Evolutionary conservation across 2,888 invertebrate genomes (phyloP), one percentile per base, ranked within the genome.

Genomic region (Melieria picta): DNA sequence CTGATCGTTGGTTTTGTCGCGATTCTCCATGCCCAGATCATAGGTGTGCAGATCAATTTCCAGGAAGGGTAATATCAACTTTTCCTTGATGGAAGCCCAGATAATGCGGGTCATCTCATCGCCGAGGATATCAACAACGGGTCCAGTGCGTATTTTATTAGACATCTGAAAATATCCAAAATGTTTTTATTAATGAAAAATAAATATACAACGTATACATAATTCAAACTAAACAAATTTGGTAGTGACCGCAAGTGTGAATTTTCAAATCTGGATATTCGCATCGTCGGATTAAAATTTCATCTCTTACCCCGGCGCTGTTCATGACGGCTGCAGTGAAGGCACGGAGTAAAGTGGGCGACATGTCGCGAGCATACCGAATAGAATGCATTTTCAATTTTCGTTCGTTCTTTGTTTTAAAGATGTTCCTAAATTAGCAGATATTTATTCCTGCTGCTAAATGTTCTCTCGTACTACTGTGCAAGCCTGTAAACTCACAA

Each of bases 41-140:
- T 91, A 99, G 7, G 93, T 92, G 84, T 98, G 96, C 71, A 99
- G 88, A 85, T 99, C 97, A 79, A 99, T 93, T 84, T 99, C 97
- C 80, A 99, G 89, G 88, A 96, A 98, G 0, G 99, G 99, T 75
- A 98, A 88, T 83, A 99, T 98, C 55, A 99, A 90, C 87, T 99
- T 99, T 72, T 98, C 91, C 88, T 99, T 99, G 81, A 99, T 99
- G 52, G 95, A 90, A 83, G 98, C 97, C 99, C 99, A 99, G 84
- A 99, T 98, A 77, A 99, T 95, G 80, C 99, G 91, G 57, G 96
- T 96, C 96, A 96, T 96, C 88, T 97, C 97, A 90, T 97, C 96
- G n/a, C 97, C 97, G 68, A 96, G 90, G 81, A 96, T 91, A 86
- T 97, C 96, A 63, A 97, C 97, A 75, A 97, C 95, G 63, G 96